A percentile compares a stretch with the other conserved stretches of the same genome.
Conservation (phyloP, 2,888 invertebrate genomes). For the Hirudinaria manillensis region DNA sequence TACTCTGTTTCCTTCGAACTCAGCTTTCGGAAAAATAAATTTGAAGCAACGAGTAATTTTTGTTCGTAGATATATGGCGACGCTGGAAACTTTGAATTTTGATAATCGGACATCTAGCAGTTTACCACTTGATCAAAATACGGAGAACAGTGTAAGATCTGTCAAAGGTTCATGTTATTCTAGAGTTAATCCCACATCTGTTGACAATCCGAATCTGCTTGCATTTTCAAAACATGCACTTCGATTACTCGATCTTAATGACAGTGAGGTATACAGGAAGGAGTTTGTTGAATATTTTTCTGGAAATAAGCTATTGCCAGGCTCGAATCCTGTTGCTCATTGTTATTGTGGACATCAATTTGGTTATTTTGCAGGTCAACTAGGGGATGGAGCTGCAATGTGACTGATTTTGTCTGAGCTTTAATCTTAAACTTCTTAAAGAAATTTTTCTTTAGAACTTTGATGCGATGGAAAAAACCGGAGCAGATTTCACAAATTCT, state of each 20-base stretch:
- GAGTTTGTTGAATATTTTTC: slow-evolving; percentile 62
- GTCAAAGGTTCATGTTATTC: slow-evolving; percentile 63
- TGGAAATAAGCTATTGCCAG: slow-evolving; percentile 61
- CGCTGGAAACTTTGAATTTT: slow-evolving; percentile 48
- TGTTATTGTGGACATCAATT: slow-evolving; percentile 67
- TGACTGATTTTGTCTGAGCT: slow-evolving; percentile 41
- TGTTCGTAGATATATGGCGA: slow-evolving; percentile 16
- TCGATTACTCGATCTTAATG: slow-evolving; percentile 53
- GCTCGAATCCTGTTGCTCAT: slow-evolving; percentile 58
- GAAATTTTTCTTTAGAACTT: slow-evolving; percentile 47
- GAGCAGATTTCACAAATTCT: slow-evolving; percentile 63
- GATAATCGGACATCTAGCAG: slow-evolving; percentile 53
- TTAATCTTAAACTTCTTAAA: not conserved
- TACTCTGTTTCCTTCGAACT: too few species aligned
- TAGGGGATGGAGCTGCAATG: slow-evolving; percentile 64
- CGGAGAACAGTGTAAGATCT: slow-evolving; percentile 58
- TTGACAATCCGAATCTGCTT: slow-evolving; percentile 58
- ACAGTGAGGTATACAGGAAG: slow-evolving; percentile 50
- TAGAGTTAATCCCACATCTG: slow-evolving; percentile 57
- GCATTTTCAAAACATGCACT: slow-evolving; percentile 59
- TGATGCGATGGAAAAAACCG: slow-evolving; percentile 63
- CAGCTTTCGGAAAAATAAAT: too few species aligned
- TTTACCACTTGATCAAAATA: slow-evolving; percentile 60
- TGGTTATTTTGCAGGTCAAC: slow-evolving; percentile 65
- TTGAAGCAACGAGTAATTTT: too few species aligned